Evolutionary conservation across 2,113 vertebrate species (phyloP).

Genomic region (Poeciliopsis retropinna): DNA sequence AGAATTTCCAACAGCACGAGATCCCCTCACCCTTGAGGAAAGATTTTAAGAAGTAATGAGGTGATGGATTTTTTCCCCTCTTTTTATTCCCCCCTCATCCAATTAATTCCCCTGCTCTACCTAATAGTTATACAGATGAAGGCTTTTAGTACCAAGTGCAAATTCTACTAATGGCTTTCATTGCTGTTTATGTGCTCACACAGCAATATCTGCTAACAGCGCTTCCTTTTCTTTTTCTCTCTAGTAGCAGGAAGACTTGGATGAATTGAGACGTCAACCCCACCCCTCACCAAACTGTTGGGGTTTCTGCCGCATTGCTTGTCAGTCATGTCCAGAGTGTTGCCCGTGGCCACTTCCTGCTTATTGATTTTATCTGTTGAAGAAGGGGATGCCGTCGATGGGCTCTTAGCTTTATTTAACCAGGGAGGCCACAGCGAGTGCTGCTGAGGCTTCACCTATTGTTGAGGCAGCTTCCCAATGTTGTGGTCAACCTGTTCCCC

Average conservation of each 20-base stretch:
- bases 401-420: slow-evolving; percentile 68
- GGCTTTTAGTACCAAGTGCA: not conserved
- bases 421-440: slow-evolving; percentile 5
- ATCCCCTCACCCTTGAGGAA: slow-evolving; percentile 13
- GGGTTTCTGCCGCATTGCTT: slow-evolving; percentile 56
- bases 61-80: slow-evolving; percentile 4
- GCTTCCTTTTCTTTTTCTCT: not conserved
- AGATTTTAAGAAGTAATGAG: not conserved
- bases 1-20: slow-evolving; percentile 5
- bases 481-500: slow-evolving; percentile 27
- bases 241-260: slow-evolving; percentile 19
- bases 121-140: not conserved
- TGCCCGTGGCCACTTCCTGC: slow-evolving; percentile 21
- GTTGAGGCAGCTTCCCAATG: slow-evolving; percentile 12
- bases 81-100: not conserved
- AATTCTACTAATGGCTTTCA: slow-evolving; percentile 6
- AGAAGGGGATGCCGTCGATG: slow-evolving; percentile 45
- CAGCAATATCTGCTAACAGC: slow-evolving; percentile 17
- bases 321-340: slow-evolving; percentile 51
- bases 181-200: slow-evolving; percentile 5
- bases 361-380: slow-evolving; percentile 67
- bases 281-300: slow-evolving; percentile 29
- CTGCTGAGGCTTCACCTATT: not conserved
- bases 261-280: slow-evolving; percentile 39
- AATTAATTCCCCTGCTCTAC: not conserved